These are phyloP conservation scores for Ariolimax columbianus DNA, from an alignment of 2,888 invertebrate genomes.

Conservation along the genomic window DNA sequence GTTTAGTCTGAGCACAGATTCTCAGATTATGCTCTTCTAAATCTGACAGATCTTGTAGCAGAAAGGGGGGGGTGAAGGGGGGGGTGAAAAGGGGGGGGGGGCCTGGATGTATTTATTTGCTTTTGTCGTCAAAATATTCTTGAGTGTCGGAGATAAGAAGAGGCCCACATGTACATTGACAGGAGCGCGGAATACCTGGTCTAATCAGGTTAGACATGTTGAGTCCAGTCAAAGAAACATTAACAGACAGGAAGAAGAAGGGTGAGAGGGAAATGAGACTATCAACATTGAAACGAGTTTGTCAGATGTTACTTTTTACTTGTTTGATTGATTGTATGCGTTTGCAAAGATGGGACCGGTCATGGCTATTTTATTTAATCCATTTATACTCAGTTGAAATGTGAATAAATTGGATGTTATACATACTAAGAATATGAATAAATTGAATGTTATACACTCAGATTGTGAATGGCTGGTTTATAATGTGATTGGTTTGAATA, in stretches of 20 bases:
- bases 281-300: no score
- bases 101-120: not conserved
- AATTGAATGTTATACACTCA: no score
- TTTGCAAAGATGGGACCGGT: no score
- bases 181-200: not conserved
- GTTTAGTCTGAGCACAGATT: not conserved
- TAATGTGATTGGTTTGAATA: no score
- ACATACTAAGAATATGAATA: no score
- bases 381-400: no score
- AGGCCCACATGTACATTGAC: not conserved
- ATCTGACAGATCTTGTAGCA: not conserved
- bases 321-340: no score
- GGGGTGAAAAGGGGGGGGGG: not conserved
- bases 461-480: no score
- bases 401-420: no score
- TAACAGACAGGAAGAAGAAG: not conserved
- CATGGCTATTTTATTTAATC: no score
- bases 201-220: not conserved
- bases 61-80: not conserved
- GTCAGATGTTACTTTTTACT: no score
- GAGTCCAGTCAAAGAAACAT: not conserved
- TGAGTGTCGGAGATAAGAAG: not conserved
- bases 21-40: not conserved
- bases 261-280: no score
- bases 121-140: not conserved